Percentiles rank a stretch among this genome's conserved stretches.
Evolutionary conservation across 1,140 invertebrate genomes (phyloP).

Genomic region (Paraescarpia echinospica): DNA sequence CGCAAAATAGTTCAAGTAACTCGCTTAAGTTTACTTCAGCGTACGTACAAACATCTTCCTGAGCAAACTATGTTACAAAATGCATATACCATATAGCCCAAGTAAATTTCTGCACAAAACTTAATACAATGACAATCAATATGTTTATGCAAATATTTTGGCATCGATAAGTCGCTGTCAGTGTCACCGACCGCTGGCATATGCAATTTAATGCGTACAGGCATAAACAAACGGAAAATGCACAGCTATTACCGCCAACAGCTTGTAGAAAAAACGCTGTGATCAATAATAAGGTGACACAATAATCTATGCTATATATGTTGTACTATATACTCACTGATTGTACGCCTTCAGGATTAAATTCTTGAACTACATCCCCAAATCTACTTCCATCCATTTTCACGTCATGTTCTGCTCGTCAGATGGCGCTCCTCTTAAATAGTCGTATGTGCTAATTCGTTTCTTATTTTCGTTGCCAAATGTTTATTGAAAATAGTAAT

Average conservation of each 20-base stretch:
- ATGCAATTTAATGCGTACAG: neutral
- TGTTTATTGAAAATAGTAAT: neutral
- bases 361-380: conserved; percentile 5
- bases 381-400: neutral
- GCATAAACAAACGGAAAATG: neutral
- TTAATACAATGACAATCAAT: neutral
- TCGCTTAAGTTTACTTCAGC: neutral
- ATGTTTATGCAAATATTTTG: neutral
- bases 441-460: neutral
- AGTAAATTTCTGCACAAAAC: neutral
- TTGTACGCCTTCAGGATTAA: neutral
- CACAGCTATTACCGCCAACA: neutral
- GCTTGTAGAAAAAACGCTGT: neutral
- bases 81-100: neutral
- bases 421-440: neutral
- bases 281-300: neutral
- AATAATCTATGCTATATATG: neutral
- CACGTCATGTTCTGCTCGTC: neutral
- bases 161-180: neutral
- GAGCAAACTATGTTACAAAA: neutral
- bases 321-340: neutral
- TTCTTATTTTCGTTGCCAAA: neutral
- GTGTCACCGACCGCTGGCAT: neutral
- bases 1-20: too few species aligned
- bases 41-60: neutral